Conservation (phyloP, 1,140 invertebrate species). For the Centruroides sculpturatus region DNA sequence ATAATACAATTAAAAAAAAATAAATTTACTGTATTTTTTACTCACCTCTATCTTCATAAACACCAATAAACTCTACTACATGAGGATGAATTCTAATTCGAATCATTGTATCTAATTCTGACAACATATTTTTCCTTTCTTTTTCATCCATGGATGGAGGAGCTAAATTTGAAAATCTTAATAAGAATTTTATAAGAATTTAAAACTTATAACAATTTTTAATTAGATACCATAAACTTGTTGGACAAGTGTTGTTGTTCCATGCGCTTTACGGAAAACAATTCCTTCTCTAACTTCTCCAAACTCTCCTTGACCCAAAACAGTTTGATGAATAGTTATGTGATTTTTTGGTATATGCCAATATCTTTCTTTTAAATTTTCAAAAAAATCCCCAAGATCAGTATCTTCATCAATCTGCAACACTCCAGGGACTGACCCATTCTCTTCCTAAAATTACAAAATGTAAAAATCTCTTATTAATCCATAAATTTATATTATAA, state of each 20-base stretch:
- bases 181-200: too few relatives aligned
- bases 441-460: conserved; percentile 39
- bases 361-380: conserved; percentile 52
- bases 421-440: conserved; percentile 35
- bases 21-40: not conserved
- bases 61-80: conserved; percentile 56
- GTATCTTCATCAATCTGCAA: conserved; percentile 51
- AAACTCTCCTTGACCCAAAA: conserved; percentile 56
- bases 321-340: conserved; percentile 46
- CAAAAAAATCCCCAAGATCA: conserved; percentile 48
- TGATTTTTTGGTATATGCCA: conserved; percentile 54
- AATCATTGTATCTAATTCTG: conserved; percentile 54
- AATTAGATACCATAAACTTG: not conserved
- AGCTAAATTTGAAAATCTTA: conserved; percentile 7
- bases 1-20: too few relatives aligned
- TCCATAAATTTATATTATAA: too few relatives aligned
- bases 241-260: conserved; percentile 17
- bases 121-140: conserved; percentile 37
- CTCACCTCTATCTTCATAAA: conserved; percentile 47
- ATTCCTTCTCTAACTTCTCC: conserved; percentile 43
- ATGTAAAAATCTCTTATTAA: too few relatives aligned
- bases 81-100: conserved; percentile 49
- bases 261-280: conserved; percentile 10
- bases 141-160: conserved; percentile 12
- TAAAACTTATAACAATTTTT: too few relatives aligned